These are phyloP conservation scores for Toxotes chatareus DNA, from an alignment of 2,113 vertebrate genomes.

Conservation along the genomic window DNA sequence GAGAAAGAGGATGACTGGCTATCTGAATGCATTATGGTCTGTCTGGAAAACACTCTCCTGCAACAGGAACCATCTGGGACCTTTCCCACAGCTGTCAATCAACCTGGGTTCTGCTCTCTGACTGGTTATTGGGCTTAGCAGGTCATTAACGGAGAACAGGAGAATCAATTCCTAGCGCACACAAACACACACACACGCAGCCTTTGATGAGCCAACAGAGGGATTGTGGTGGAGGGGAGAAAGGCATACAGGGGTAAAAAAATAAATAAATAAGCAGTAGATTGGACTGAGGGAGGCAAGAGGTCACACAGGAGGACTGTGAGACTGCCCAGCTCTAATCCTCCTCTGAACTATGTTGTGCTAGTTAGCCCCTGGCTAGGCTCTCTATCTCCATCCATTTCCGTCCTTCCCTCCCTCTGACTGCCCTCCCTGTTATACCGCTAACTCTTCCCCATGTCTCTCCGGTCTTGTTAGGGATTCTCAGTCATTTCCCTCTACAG, in stretches of 20 bases:
- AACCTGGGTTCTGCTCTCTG: constrained; percentile 34
- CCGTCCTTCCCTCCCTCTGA: neutral
- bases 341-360: constrained; percentile 24
- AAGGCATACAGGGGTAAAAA: neutral
- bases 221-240: constrained; percentile 14
- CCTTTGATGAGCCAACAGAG: constrained; percentile 34
- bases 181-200: neutral
- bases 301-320: constrained; percentile 33
- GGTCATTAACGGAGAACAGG: constrained; percentile 49
- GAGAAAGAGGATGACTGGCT: neutral
- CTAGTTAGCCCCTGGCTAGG: constrained; percentile 37
- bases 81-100: constrained; percentile 57
- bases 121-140: constrained; percentile 32
- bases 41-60: constrained; percentile 11
- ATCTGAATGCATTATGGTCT: constrained; percentile 6
- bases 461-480: constrained; percentile 78
- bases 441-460: constrained; percentile 59
- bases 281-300: constrained; percentile 32
- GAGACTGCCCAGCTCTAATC: constrained; percentile 57
- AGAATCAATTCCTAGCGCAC: constrained; percentile 16
- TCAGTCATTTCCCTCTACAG: constrained; percentile 32
- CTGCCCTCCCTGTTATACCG: constrained; percentile 15
- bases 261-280: neutral
- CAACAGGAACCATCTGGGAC: constrained; percentile 26
- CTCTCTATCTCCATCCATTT: neutral